These are phyloP conservation scores for Coelopa pilipes DNA, from an alignment of 2,888 invertebrate species.

Conservation along the genomic window DNA sequence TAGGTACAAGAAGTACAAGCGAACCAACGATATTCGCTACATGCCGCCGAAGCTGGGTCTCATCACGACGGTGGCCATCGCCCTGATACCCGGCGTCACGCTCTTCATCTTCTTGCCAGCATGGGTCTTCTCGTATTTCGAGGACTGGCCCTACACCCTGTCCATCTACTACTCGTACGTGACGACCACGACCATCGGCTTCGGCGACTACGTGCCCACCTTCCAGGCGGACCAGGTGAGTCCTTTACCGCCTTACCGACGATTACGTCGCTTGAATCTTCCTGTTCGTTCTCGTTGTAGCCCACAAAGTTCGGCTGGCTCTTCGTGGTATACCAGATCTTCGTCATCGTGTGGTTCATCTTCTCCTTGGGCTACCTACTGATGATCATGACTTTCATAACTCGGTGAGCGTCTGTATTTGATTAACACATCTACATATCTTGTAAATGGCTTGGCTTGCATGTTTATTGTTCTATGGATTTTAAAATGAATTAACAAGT, in stretches of 20 bases:
- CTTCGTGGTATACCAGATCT: conserved; percentile 80
- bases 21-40: conserved; percentile 72
- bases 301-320: conserved; percentile 70
- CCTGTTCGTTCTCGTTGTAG: conserved; percentile 45
- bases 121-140: conserved; percentile 84
- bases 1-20: conserved; percentile 80
- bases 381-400: conserved; percentile 89
- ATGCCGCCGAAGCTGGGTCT: conserved; percentile 78
- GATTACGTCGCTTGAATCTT: background rate
- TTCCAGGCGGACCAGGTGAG: conserved; percentile 64
- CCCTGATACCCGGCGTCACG: conserved; percentile 88
- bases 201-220: conserved; percentile 90
- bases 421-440: background rate
- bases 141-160: conserved; percentile 86
- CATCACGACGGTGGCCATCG: conserved; percentile 82
- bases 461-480: background rate
- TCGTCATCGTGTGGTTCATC: conserved; percentile 88
- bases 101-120: conserved; percentile 89
- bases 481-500: background rate
- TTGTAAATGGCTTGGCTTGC: background rate
- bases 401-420: conserved; percentile 65
- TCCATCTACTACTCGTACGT: conserved; percentile 90
- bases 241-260: background rate
- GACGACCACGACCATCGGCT: conserved; percentile 88
- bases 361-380: conserved; percentile 91